Evolutionary conservation across 2,888 invertebrate species (phyloP), one percentile per base, ranked within the genome.

Genomic region (Mylabris sibirica): DNA sequence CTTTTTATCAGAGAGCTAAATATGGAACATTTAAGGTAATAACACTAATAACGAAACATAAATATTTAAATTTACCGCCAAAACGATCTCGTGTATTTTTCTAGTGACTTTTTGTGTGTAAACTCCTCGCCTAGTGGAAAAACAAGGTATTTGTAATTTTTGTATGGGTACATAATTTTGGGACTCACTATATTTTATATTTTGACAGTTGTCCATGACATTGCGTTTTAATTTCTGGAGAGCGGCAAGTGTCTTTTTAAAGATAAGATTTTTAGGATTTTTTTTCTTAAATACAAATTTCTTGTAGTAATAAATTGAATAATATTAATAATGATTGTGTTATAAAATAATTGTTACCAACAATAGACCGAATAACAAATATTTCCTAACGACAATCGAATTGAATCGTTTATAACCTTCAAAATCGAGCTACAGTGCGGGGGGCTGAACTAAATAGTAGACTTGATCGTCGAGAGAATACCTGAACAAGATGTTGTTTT

Each of bases 351-450:
- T 53, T 9, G 1, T 53, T 53, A 11, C 22, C 6, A 49, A 26
- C 24, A 57, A 14, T 24, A 57, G 17, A 53, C 11, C 1, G 4
- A 53, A 22, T 53, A 53, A 8, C 24, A 6, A 57, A 14, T 11
- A 26, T 57, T 57, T 57, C 6, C 14, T 12, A 57, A 11, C 24
- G 14, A 57, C 22, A 44, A 57, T n/a, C 14, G 14, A 14, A 26
- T 6, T n/a, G 14, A 14, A 57, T 57, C 12, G 14, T 57, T 26
- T 6, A 57, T 57, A 57, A 57, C 57, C 57, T 57, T 57, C 57
- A 57, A 57, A 53, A 57, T 17, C 4, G 30, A 57, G 3, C 22
- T 22, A 11, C 30, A 22, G 24, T 57, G 49, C 9, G 57, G 57
- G 57, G 57, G 24, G 14, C 14, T 6, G 57, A 57, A 24, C 26